A percentile compares a stretch with the other conserved stretches of the same genome.
Evolutionary conservation across 1,140 invertebrate species (phyloP).

Genomic region (Vanessa atalanta): DNA sequence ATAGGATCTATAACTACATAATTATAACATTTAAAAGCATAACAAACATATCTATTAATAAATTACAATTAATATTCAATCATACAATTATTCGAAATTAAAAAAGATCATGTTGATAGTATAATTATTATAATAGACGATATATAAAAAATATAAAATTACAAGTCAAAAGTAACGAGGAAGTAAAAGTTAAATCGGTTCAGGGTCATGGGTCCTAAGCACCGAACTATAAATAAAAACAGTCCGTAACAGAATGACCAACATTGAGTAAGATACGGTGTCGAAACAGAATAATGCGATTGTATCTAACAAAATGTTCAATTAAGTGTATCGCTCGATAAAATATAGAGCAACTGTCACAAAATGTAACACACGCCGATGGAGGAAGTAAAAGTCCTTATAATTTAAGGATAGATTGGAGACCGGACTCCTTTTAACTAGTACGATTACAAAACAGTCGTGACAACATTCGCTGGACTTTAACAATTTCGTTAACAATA

Average conservation of each 20-base stretch:
- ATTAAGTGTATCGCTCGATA: conserved; percentile 52
- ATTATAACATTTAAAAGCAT: no score
- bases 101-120: no score
- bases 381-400: conserved; percentile 70
- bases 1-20: no score
- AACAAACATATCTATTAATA: no score
- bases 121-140: no score
- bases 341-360: conserved; percentile 48
- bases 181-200: conserved; percentile 66
- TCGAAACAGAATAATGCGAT: conserved; percentile 52
- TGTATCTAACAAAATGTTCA: conserved; percentile 60
- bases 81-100: no score
- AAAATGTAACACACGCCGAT: conserved; percentile 46
- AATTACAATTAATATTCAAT: no score
- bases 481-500: conserved; percentile 31
- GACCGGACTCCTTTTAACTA: conserved; percentile 41
- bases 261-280: conserved; percentile 49
- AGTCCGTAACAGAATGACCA: conserved; percentile 37
- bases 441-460: conserved; percentile 55
- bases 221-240: conserved; percentile 48
- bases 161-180: conserved; percentile 51
- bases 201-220: conserved; percentile 52
- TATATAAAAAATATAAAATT: conserved; percentile 15
- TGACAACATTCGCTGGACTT: conserved; percentile 49
- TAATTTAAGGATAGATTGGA: conserved; percentile 59